A percentile compares a stretch with the other conserved stretches of the same genome.
These are phyloP conservation scores for Disparrhopalites patrizii DNA, from an alignment of 2,888 invertebrate genomes.

Conservation along the genomic window DNA sequence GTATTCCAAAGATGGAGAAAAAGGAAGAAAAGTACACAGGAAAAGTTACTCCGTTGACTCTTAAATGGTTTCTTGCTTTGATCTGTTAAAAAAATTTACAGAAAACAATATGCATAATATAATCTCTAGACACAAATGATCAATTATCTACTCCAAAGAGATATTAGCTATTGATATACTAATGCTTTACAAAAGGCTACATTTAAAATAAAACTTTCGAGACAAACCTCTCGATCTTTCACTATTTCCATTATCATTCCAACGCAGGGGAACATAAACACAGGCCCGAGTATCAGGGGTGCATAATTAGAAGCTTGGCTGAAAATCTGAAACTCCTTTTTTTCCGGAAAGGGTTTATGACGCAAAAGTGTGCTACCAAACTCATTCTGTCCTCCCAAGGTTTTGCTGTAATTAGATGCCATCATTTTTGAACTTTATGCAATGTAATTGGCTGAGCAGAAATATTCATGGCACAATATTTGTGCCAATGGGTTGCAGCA, in stretches of 20 bases:
- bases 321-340: conserved; percentile 7
- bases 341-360: neutral
- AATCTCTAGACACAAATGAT: too few relatives aligned
- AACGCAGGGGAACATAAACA: conserved; percentile 71
- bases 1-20: conserved; percentile 65
- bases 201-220: too few relatives aligned
- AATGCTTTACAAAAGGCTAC: too few relatives aligned
- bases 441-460: too few relatives aligned
- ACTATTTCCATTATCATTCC: conserved; percentile 75
- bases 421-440: too few relatives aligned
- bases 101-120: too few relatives aligned
- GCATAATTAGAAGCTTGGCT: conserved; percentile 67
- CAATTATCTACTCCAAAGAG: too few relatives aligned
- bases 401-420: too few relatives aligned
- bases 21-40: conserved; percentile 71
- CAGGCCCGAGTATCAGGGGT: conserved; percentile 74
- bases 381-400: neutral
- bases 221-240: conserved; percentile 71
- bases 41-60: conserved; percentile 74
- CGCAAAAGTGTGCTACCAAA: too few relatives aligned
- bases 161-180: too few relatives aligned
- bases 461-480: too few relatives aligned
- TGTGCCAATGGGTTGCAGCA: too few relatives aligned
- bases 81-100: conserved; percentile 58
- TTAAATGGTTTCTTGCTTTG: conserved; percentile 74